Base-by-base conservation (phyloP, 64 coral and sea anemone genomes). In the Anthopleura sola region DNA sequence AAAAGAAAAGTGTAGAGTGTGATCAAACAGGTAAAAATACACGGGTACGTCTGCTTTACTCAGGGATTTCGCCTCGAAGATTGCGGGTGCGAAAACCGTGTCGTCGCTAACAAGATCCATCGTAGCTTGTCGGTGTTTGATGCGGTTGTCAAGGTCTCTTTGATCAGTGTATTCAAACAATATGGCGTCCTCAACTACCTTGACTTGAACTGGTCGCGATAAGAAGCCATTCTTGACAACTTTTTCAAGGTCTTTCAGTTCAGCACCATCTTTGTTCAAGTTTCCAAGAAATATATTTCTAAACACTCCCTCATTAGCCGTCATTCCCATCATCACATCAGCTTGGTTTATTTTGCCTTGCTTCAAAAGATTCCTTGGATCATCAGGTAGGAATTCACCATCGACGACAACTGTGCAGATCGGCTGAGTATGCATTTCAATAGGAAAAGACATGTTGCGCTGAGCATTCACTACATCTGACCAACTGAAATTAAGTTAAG, bases 111-210 rank as follows among this genome's bases (percentile, higher is more conserved):
- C 2, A 36, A 21, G 18, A 36, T 77, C 46, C 19, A 87, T 36
- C 47, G 54, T 9, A 36, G 18, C 39, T 24, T 78, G 46, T 3
- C 85, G 85, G 57, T 78, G 2, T 74, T 56, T 56, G 54, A 21
- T 56, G 16, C 54, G 54, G 20, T 87, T 28, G 21, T 58, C 32
- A 19, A 57, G 75, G 75, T 87, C 75, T 5, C 13, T 75, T 46
- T 87, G 75, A 6, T 78, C 32, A 19, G 21, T 37, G 53, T 87
- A 87, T 16, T 87, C n/a, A 38, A 80, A 80, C 10, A 87, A 10
- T 55, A 39, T 46, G 0, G 78, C 36, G 23, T 87, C 86, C 37
- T 87, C 86, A 2, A 87, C 15, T 9, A 49, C 24, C 26, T 78
- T 34, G 31, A 16, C 37, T 34, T 77, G 58, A 23, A 5, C 24